phyloP scores from a whole-genome alignment of 2,797 vertebrate species.

The Acestrorhynchus altus region DNA sequence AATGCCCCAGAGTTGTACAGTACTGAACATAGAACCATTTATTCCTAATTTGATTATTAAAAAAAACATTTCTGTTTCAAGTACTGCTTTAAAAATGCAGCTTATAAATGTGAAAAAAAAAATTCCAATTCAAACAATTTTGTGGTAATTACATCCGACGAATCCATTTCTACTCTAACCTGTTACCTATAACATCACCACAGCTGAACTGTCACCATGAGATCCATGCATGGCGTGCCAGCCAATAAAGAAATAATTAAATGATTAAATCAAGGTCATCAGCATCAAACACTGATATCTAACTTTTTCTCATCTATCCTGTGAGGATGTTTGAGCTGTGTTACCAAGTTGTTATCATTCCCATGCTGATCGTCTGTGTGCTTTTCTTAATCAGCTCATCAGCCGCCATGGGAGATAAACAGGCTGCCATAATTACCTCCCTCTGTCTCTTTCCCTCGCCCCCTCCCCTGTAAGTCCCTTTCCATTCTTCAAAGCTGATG shows the following conservation, averaged over 20 bases:
- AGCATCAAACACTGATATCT: neutral
- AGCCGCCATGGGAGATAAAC: conserved; percentile 35
- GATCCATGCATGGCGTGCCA: neutral
- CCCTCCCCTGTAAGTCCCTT: conserved; percentile 61
- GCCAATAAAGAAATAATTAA: neutral
- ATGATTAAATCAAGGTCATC: conserved; percentile 17
- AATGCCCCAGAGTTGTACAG: too few relatives aligned
- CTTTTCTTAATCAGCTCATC: conserved; percentile 46
- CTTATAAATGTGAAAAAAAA: too few relatives aligned
- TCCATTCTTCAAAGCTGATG: conserved; percentile 59
- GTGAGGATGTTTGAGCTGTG: neutral
- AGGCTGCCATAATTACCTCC: conserved; percentile 24
- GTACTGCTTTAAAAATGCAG: too few relatives aligned
- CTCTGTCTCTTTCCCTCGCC: conserved; percentile 6
- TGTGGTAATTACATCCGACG: too few relatives aligned
- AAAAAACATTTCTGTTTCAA: too few relatives aligned
- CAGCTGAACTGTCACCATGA: too few relatives aligned
- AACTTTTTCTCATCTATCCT: conserved; percentile 5
- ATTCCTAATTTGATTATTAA: too few relatives aligned
- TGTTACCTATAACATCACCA: too few relatives aligned
- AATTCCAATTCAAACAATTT: too few relatives aligned
- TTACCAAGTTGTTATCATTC: conserved; percentile 25
- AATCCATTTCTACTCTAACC: too few relatives aligned
- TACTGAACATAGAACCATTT: too few relatives aligned
- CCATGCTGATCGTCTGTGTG: conserved; percentile 6